Conservation (phyloP, 1,140 invertebrate species). For the Chymomyza costata region DNA sequence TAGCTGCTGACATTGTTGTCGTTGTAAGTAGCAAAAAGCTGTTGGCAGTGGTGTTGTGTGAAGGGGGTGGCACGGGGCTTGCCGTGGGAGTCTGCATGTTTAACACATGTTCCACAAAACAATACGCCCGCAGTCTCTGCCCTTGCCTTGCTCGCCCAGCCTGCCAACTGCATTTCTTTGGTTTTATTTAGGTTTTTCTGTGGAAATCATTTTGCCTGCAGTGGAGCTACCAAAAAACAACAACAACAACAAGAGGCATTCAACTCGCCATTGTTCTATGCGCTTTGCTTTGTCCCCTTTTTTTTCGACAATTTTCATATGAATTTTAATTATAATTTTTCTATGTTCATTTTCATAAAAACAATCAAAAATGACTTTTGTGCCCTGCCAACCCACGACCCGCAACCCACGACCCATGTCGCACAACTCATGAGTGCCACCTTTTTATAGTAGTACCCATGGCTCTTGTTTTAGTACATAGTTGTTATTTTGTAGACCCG, state of each 20-base stretch:
- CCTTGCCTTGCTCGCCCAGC: constrained; percentile 4
- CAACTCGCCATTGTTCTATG: constrained; percentile 47
- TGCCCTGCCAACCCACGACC: constrained; percentile 20
- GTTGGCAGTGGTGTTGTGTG: too few species aligned
- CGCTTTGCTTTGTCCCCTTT: constrained; percentile 9
- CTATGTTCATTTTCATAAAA: constrained; percentile 73
- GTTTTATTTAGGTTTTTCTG: constrained; percentile 49
- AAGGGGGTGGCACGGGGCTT: too few species aligned
- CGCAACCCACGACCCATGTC: constrained; percentile 11
- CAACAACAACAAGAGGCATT: constrained; percentile 11
- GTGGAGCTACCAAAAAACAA: constrained; percentile 26
- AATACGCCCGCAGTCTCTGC: constrained; percentile 61
- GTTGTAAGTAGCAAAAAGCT: constrained; percentile 12
- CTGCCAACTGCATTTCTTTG: constrained; percentile 61
- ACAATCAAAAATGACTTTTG: constrained; percentile 72
- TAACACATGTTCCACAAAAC: constrained; percentile 68
- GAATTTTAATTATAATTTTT: constrained; percentile 73
- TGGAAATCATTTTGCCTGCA: constrained; percentile 61
- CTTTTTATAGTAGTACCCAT: background rate
- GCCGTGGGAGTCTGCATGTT: constrained; percentile 18
- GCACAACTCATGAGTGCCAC: constrained; percentile 3
- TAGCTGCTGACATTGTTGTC: constrained; percentile 51
- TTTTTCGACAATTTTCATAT: constrained; percentile 71
- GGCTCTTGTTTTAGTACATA: background rate
- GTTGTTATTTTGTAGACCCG: constrained; percentile 26